Evolutionary conservation across 1,140 invertebrate genomes (phyloP), one percentile per base, ranked within the genome.

Genomic region (Ectropis grisescens): DNA sequence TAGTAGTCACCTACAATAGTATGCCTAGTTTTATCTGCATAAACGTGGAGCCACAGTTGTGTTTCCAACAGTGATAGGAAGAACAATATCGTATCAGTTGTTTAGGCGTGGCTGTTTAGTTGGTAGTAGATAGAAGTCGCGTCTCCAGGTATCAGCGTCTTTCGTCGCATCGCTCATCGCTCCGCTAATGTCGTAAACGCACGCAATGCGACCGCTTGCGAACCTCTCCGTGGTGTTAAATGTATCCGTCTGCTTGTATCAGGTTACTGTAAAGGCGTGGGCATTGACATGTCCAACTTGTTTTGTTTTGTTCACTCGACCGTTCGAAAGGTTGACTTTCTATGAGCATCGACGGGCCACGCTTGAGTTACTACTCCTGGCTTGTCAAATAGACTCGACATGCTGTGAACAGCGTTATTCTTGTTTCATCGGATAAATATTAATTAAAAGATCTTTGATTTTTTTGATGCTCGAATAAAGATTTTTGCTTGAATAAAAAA

Each of bases 221-320:
- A 69, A 71, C 59, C 67, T 67, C 62, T 64, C 55, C 46, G 31
- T 61, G 62, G 70, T 76, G 70, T 79, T 76, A 79, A 79, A 75
- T 69, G 75, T 74, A 76, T 74, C 65, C 68, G 61, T 56, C 66
- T 56, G 54, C 47, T 64, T 59, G 57, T 72, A 75, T 76, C 71
- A 52, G 55, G 71, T 76, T 80, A 72, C 71, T 54, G 58, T 71
- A 60, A 68, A 80, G 65, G 75, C 75, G 75, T 80, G 75, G 75
- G 75, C 75, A 80, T 80, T 72, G 75, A 80, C 75, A 72, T 72
- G 68, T 66, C 58, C 58, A 55, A 59, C 60, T 69, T 69, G 70
- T 79, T 75, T 79, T 79, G 58, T 76, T 80, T 65, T 70, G 67
- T 70, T 72, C 67, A 68, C 43, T 71, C 65, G 59, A 65, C 49